These are phyloP conservation scores for Scrobipalpa atriplicella DNA, from an alignment of 2,888 invertebrate genomes.

Conservation along the genomic window DNA sequence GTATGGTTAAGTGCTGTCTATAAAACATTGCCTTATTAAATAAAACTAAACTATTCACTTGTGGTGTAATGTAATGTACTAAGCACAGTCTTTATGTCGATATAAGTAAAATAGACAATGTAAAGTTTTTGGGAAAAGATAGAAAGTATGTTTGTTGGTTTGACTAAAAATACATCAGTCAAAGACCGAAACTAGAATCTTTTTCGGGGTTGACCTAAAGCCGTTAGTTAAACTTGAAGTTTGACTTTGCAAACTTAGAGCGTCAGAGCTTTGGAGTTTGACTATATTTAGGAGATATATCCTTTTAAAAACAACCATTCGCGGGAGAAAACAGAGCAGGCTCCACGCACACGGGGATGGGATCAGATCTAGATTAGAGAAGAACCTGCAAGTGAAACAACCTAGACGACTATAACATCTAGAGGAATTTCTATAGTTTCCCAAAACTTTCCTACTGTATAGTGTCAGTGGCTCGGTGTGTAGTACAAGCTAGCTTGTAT, in stretches of 20 bases:
- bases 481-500: conserved; percentile 68
- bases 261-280: too few relatives aligned
- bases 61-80: conserved; percentile 51
- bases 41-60: conserved; percentile 52
- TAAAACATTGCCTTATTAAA: conserved; percentile 72
- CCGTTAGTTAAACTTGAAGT: too few relatives aligned
- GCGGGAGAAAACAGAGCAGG: too few relatives aligned
- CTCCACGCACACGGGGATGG: too few relatives aligned
- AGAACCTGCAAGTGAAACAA: too few relatives aligned
- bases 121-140: conserved; percentile 14
- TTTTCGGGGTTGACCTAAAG: too few relatives aligned
- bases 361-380: too few relatives aligned
- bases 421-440: conserved; percentile 9
- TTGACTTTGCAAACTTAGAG: too few relatives aligned
- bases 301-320: too few relatives aligned
- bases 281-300: too few relatives aligned
- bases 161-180: not conserved
- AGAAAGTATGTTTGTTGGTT: not conserved
- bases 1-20: conserved; percentile 60
- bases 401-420: too few relatives aligned
- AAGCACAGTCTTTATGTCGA: conserved; percentile 61
- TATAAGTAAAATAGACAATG: conserved; percentile 29
- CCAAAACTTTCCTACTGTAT: conserved; percentile 23
- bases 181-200: too few relatives aligned
- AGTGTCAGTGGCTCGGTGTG: conserved; percentile 54